A percentile compares a stretch with the other conserved stretches of the same genome.
Evolutionary conservation across 2,113 vertebrate species (phyloP).

Genomic region (Petroica traversi): DNA sequence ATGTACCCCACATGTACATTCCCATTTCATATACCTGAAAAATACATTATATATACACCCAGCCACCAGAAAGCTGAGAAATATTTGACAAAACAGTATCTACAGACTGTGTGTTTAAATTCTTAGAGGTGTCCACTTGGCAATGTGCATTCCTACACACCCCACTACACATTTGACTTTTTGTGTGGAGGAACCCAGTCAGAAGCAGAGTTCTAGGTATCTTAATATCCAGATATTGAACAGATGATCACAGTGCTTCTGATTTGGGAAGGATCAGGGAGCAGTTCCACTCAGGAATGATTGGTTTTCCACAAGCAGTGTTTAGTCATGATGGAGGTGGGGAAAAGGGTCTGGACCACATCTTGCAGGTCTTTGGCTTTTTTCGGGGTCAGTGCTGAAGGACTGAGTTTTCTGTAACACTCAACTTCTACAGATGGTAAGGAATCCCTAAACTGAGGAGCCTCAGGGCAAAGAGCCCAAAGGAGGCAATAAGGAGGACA

Average conservation of each 20-base stretch:
- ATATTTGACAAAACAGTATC: not conserved
- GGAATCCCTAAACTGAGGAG: not conserved
- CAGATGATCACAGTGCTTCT: not conserved
- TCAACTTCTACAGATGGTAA: not conserved
- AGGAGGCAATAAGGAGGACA: not conserved
- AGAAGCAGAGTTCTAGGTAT: not conserved
- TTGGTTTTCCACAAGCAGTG: not conserved
- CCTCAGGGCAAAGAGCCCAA: not conserved
- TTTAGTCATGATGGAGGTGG: not conserved
- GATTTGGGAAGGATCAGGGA: not conserved
- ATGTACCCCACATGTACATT: not conserved
- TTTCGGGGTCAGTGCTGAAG: not conserved
- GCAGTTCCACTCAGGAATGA: not conserved
- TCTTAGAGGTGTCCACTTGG: not conserved
- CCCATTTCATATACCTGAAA: not conserved
- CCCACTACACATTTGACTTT: no score
- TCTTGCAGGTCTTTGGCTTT: not conserved
- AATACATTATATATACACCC: not conserved
- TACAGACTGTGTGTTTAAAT: not conserved
- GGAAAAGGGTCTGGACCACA: not conserved
- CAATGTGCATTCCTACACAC: not conserved
- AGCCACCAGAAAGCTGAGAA: not conserved
- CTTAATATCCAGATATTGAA: fast-evolving
- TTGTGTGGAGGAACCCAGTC: not conserved
- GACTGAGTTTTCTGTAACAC: not conserved